A percentile compares a stretch with the other conserved stretches of the same genome.
phyloP scores from a whole-genome alignment of 2,888 invertebrate genomes.

The Brachynemurus nebulosus region DNA sequence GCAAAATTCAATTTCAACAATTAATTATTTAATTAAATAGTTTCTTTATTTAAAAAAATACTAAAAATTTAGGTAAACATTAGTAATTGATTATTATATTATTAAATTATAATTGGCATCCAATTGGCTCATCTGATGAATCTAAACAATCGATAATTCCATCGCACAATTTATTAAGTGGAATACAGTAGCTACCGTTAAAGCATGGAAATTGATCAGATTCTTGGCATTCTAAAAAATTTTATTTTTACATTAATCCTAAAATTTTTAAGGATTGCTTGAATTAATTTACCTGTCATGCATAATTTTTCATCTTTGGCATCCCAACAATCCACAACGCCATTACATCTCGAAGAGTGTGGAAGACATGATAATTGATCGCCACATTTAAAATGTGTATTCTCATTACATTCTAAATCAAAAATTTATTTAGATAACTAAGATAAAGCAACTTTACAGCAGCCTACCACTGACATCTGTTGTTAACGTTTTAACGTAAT shows the following conservation, averaged over 20 bases:
- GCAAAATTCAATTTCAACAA: no score
- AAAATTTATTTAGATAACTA: no score
- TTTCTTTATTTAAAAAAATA: no score
- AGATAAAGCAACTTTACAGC: no score
- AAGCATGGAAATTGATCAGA: constrained; percentile 40
- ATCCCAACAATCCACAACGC: constrained; percentile 65
- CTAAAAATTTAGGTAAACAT: no score
- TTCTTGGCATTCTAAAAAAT: constrained; percentile 32
- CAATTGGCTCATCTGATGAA: constrained; percentile 49
- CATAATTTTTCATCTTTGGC: constrained; percentile 61
- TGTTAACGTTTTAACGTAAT: no score
- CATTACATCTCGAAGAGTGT: constrained; percentile 53
- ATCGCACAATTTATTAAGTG: constrained; percentile 45
- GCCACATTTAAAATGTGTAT: constrained; percentile 57
- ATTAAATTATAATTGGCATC: constrained; percentile 30
- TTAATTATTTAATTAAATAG: no score
- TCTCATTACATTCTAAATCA: constrained; percentile 48
- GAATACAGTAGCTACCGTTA: constrained; percentile 48
- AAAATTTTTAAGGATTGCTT: constrained; percentile 18
- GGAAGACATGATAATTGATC: constrained; percentile 58
- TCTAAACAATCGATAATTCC: constrained; percentile 51
- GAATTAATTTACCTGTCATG: constrained; percentile 39
- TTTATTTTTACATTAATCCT: constrained; percentile 5
- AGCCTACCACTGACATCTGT: no score
- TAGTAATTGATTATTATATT: no score